Evolutionary conservation across 2,797 vertebrate genomes (phyloP).

Genomic region (Carapus acus): DNA sequence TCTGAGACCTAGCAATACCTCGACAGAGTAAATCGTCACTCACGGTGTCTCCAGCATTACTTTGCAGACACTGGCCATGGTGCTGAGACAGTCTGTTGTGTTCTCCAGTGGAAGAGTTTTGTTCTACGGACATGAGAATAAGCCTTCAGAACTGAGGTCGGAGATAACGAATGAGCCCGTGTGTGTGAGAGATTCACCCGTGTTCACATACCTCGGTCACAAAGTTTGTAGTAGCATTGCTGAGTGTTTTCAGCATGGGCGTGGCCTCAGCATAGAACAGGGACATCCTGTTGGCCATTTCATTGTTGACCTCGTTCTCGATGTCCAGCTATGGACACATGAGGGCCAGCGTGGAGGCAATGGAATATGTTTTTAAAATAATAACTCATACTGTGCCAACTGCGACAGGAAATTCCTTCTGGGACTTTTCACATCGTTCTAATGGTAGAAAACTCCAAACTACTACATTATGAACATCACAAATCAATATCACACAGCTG

Average conservation of each 20-base stretch:
- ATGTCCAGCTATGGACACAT: slow-evolving; percentile 81
- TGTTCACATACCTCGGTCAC: slow-evolving; percentile 85
- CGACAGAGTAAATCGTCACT: slow-evolving; percentile 68
- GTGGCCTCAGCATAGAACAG: slow-evolving; percentile 98
- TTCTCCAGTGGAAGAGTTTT: slow-evolving; percentile 97
- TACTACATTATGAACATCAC: too few relatives aligned
- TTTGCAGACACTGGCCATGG: slow-evolving; percentile 98
- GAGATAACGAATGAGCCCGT: too few relatives aligned
- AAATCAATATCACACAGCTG: too few relatives aligned
- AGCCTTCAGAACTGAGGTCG: neutral
- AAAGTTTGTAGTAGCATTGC: slow-evolving; percentile 92
- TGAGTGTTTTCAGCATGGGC: slow-evolving; percentile 96
- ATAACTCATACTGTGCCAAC: too few relatives aligned
- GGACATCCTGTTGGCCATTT: slow-evolving; percentile 99
- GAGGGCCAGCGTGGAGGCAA: neutral
- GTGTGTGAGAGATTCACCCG: too few relatives aligned
- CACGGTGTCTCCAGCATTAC: slow-evolving; percentile 99
- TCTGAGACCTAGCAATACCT: too few relatives aligned
- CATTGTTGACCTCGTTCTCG: slow-evolving; percentile 97
- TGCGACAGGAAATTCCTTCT: too few relatives aligned
- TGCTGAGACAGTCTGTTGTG: slow-evolving; percentile 97
- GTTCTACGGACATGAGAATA: slow-evolving; percentile 74
- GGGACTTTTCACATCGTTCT: too few relatives aligned
- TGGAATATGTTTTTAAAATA: too few relatives aligned
- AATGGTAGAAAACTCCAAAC: too few relatives aligned